phyloP scores from a whole-genome alignment of 2,888 invertebrate species.

The Hypsopygia costalis region DNA sequence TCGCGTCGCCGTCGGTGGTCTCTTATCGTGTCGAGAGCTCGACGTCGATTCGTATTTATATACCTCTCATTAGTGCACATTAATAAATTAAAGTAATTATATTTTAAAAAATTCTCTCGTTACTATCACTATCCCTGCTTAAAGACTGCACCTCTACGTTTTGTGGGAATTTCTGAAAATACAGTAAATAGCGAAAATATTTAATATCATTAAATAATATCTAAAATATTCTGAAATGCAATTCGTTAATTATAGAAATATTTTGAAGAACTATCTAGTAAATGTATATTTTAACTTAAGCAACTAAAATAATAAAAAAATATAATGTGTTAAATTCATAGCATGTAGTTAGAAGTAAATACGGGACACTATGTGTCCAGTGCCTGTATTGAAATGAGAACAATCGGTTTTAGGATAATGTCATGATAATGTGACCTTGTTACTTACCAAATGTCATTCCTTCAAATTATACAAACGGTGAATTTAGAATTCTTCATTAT shows the following conservation, averaged over 20 bases:
- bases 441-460: no score
- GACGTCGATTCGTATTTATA: conserved; percentile 12
- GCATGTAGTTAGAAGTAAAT: no score
- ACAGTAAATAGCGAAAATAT: conserved; percentile 30
- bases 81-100: conserved; percentile 14
- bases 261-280: neutral
- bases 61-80: conserved; percentile 20
- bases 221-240: conserved; percentile 19
- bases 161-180: conserved; percentile 50
- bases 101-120: conserved; percentile 22
- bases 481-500: no score
- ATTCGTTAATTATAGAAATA: conserved; percentile 3
- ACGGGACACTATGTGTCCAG: no score
- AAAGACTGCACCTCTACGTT: conserved; percentile 41
- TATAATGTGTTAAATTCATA: no score
- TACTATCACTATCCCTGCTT: conserved; percentile 31
- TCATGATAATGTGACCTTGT: no score
- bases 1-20: neutral
- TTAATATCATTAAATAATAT: conserved; percentile 12
- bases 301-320: conserved; percentile 7
- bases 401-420: no score
- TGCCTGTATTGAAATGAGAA: no score
- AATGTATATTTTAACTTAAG: conserved; percentile 10
- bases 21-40: conserved; percentile 8
- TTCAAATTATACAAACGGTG: no score